phyloP scores from a whole-genome alignment of 2,797 vertebrate species.

The Peromyscus eremicus region DNA sequence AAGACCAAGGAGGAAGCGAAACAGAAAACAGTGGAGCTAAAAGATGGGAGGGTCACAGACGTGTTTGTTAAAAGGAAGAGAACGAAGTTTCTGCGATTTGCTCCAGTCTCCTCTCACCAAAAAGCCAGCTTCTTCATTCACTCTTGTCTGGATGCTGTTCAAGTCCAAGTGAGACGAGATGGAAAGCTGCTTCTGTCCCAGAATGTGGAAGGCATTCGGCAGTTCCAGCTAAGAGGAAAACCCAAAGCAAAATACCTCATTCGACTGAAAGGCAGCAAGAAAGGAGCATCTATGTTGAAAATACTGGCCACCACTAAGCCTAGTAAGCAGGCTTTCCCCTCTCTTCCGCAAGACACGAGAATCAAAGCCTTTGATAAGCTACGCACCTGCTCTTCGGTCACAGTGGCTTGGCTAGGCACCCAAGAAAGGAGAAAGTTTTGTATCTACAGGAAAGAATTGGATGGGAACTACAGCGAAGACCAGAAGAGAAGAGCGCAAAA shows the following conservation, averaged over 20 bases:
- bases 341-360: constrained; percentile 96
- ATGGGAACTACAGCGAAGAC: constrained; percentile 93
- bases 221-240: constrained; percentile 97
- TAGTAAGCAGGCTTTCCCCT: constrained; percentile 96
- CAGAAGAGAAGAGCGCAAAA: constrained; percentile 96
- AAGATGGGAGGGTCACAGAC: constrained; percentile 96
- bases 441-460: constrained; percentile 96
- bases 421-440: constrained; percentile 99
- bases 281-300: constrained; percentile 95
- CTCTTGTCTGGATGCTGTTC: constrained; percentile 94
- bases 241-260: constrained; percentile 98
- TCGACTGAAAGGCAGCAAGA: constrained; percentile 95
- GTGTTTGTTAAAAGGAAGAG: constrained; percentile 97
- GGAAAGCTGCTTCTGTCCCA: constrained; percentile 96
- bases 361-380: constrained; percentile 99
- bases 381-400: constrained; percentile 96
- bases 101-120: constrained; percentile 97
- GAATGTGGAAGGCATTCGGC: constrained; percentile 94
- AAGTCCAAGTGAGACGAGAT: constrained; percentile 96
- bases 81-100: constrained; percentile 95
- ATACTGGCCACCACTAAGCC: constrained; percentile 94
- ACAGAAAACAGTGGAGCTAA: constrained; percentile 96
- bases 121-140: constrained; percentile 96
- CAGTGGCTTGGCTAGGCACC: constrained; percentile 98
- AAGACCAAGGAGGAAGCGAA: constrained; percentile 97